These are phyloP conservation scores for Drosophila quadrilineata DNA, from an alignment of 1,140 invertebrate genomes.

Conservation along the genomic window DNA sequence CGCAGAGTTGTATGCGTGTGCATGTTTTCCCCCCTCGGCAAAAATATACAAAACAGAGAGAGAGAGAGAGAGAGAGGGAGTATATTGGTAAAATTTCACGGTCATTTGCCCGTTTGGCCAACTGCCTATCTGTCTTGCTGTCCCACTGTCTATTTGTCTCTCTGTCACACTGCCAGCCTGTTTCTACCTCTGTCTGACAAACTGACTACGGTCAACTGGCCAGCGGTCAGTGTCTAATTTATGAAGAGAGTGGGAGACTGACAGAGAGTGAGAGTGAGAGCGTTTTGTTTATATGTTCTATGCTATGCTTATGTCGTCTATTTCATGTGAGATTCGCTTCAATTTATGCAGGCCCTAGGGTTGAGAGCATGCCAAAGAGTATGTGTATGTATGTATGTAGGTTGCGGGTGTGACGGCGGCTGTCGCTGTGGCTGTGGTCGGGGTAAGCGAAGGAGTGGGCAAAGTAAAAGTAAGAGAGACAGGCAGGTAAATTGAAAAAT, in stretches of 20 bases:
- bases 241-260: too few relatives aligned
- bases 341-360: slow-evolving; percentile 49
- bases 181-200: neutral
- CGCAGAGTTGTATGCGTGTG: too few relatives aligned
- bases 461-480: neutral
- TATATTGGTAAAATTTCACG: slow-evolving; percentile 79
- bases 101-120: slow-evolving; percentile 63
- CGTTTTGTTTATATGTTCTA: slow-evolving; percentile 40
- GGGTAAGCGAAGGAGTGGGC: neutral
- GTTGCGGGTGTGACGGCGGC: too few relatives aligned
- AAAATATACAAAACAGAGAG: too few relatives aligned
- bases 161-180: neutral
- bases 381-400: too few relatives aligned
- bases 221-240: slow-evolving; percentile 68
- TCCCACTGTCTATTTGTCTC: neutral
- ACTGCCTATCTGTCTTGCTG: neutral
- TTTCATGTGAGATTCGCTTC: slow-evolving; percentile 38
- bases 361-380: slow-evolving; percentile 8
- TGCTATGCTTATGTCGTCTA: slow-evolving; percentile 14
- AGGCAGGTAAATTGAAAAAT: slow-evolving; percentile 74
- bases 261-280: slow-evolving; percentile 57
- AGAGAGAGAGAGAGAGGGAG: too few relatives aligned
- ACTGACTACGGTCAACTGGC: slow-evolving; percentile 51
- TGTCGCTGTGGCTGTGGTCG: too few relatives aligned
- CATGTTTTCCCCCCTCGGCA: slow-evolving; percentile 14